Evolutionary conservation across 2,888 invertebrate species (phyloP), one percentile per base, ranked within the genome.

Genomic region (Choristoneura rosaceana): DNA sequence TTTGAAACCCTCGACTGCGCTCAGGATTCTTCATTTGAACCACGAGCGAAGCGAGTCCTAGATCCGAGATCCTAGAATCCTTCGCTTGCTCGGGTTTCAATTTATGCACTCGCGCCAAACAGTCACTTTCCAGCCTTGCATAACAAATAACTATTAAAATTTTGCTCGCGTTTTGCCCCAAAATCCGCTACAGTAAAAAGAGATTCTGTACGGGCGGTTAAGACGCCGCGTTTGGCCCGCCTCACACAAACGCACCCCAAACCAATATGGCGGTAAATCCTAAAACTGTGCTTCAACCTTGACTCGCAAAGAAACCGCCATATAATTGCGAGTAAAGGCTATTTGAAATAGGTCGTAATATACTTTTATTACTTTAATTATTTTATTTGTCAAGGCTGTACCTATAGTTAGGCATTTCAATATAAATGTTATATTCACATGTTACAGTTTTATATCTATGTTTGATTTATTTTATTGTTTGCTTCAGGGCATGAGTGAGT

Each of bases 331-430:
- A 68, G 68, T 64, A 73, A 69, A 64, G 73, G 69, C 63, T 61
- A 41, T 73, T 73, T 43, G 50, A 64, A 69, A 73, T 71, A 38
- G 63, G 62, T 47, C 50, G 58, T 68, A 71, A 71, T 73, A 64
- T 67, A 67, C 45, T 69, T 73, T 73, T 73, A 73, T 73, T 73
- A 60, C 73, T 38, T 69, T 64, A 64, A 69, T 68, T 63, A 71
- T 73, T 73, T 73, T 64, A 69, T 69, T 52, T 43, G 33, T 41
- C 71, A 68, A 73, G 71, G 71, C 58, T 62, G 50, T 60, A 60
- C 38, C 10, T 34, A n/a, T 34, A 59, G 38, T 38, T 10, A 25
- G 25, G 10, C 59, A 55, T 25, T 55, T 12, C 59, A 34, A 59
- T 59, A 34, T 59, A 41, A 43, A 62, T 62, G n/a, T 62, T 62